These are phyloP conservation scores for Phyllotreta cruciferae DNA, from an alignment of 2,888 invertebrate species.

Conservation along the genomic window DNA sequence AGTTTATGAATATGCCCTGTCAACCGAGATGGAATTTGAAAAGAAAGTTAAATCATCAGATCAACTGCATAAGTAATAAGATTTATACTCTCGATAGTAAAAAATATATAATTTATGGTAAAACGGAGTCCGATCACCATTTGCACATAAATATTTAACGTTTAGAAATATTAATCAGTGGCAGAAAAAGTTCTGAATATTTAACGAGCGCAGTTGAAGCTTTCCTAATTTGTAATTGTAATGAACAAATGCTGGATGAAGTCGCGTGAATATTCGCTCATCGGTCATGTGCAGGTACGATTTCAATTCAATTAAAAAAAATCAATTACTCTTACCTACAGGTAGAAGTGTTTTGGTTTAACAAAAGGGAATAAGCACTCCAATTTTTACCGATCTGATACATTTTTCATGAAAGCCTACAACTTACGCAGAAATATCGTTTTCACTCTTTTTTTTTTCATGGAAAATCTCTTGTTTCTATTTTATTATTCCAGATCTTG, in stretches of 20 bases:
- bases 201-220: constrained; percentile 35
- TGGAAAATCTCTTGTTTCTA: constrained; percentile 38
- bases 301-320: not conserved
- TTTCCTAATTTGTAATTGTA: constrained; percentile 39
- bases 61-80: constrained; percentile 38
- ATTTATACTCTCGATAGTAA: constrained; percentile 39
- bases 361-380: not conserved
- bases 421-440: no score
- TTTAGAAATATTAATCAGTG: constrained; percentile 40
- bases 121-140: constrained; percentile 38
- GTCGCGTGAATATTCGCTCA: constrained; percentile 3
- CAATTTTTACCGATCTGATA: no score
- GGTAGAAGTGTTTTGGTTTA: not conserved
- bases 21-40: constrained; percentile 39
- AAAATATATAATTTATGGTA: constrained; percentile 44
- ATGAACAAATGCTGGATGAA: constrained; percentile 14
- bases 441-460: constrained; percentile 41
- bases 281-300: not conserved
- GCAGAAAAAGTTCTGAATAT: constrained; percentile 38
- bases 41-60: constrained; percentile 42
- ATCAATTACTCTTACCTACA: not conserved
- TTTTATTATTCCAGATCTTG: constrained; percentile 48
- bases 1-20: constrained; percentile 43
- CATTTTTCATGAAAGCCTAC: no score
- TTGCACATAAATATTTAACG: constrained; percentile 41